Evolutionary conservation across 2,888 invertebrate species (phyloP).

Genomic region (Drosophila differens): DNA sequence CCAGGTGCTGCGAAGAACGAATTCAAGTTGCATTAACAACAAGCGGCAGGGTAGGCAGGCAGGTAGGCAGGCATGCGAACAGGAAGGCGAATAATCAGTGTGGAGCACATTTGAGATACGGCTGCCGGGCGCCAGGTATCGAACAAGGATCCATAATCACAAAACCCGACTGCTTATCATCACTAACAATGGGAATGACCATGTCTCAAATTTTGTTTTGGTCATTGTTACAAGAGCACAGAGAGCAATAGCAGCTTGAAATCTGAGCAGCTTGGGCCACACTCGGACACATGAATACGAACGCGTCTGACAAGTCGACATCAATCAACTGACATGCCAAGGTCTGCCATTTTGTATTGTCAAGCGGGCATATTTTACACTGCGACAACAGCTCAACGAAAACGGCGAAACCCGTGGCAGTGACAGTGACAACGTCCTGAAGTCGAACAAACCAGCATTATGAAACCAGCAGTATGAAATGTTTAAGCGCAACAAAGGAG

Average conservation of each 20-base stretch:
- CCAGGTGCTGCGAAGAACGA: constrained; percentile 64
- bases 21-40: constrained; percentile 31
- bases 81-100: background rate
- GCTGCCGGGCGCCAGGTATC: background rate
- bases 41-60: background rate
- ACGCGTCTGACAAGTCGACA: constrained; percentile 57
- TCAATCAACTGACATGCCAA: constrained; percentile 69
- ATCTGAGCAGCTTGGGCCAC: constrained; percentile 6
- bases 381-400: constrained; percentile 14
- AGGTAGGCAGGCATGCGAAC: background rate
- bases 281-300: constrained; percentile 25
- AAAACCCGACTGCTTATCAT: background rate
- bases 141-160: constrained; percentile 24
- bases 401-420: background rate
- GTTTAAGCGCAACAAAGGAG: background rate
- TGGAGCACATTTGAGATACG: background rate
- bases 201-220: constrained; percentile 19
- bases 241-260: background rate
- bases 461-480: no score
- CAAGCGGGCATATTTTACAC: constrained; percentile 10
- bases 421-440: background rate
- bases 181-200: constrained; percentile 30
- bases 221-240: constrained; percentile 28
- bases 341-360: constrained; percentile 43
- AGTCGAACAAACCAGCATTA: background rate